Evolutionary conservation across 2,888 invertebrate species (phyloP).

Genomic region (Didymodactylos carnosus): DNA sequence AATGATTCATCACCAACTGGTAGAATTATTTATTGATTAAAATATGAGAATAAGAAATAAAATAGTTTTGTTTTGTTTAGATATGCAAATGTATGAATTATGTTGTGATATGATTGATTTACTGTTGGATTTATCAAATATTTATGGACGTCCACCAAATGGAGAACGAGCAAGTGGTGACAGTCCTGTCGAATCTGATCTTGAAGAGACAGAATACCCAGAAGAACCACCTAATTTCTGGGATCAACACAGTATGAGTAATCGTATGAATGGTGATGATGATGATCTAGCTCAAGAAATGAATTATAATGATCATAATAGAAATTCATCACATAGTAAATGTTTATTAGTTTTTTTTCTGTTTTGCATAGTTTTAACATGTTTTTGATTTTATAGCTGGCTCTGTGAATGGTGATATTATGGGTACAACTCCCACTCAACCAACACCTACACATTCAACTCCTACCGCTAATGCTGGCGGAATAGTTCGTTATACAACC

Average conservation of each 20-base stretch:
- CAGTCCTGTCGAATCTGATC: neutral
- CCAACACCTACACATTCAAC: neutral
- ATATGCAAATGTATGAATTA: slow-evolving; percentile 96
- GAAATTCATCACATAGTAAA: neutral
- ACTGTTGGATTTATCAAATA: slow-evolving; percentile 90
- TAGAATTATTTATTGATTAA: slow-evolving; percentile 15
- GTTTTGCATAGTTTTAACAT: too few species aligned
- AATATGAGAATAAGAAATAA: neutral
- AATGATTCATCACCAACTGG: slow-evolving; percentile 77
- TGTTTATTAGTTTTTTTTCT: neutral
- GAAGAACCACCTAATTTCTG: too few species aligned
- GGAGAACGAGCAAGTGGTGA: neutral
- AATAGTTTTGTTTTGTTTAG: neutral
- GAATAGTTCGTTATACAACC: too few species aligned
- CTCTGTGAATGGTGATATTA: too few species aligned
- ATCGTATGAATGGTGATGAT: neutral
- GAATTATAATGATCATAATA: neutral
- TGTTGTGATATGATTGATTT: slow-evolving; percentile 99
- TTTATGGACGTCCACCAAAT: slow-evolving; percentile 51
- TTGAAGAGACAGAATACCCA: neutral
- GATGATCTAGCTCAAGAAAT: neutral
- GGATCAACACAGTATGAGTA: too few species aligned
- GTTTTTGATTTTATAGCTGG: too few species aligned
- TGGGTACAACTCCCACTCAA: too few species aligned
- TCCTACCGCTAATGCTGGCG: neutral